These are phyloP conservation scores for Lacerta viridis DNA, from an alignment of 2,797 vertebrate species.

Conservation along the genomic window DNA sequence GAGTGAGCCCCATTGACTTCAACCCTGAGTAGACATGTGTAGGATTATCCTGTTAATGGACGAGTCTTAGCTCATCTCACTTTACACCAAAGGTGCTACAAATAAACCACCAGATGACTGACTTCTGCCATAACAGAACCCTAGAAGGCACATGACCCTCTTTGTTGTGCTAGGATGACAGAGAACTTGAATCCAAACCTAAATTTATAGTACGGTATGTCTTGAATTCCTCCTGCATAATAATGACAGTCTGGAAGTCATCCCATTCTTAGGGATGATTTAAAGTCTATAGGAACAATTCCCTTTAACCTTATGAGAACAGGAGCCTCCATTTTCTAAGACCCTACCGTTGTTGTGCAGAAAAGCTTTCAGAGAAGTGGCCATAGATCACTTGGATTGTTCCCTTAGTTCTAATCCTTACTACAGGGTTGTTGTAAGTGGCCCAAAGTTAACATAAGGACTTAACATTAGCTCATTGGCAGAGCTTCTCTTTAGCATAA, in stretches of 20 bases:
- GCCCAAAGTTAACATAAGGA: neutral
- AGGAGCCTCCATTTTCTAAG: neutral
- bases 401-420: neutral
- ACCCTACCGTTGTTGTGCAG: neutral
- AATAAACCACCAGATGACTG: neutral
- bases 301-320: neutral
- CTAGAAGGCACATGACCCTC: too few relatives aligned
- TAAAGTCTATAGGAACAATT: neutral
- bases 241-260: neutral
- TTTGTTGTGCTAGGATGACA: neutral
- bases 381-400: neutral
- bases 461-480: too few relatives aligned
- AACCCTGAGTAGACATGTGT: neutral
- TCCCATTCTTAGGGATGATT: neutral
- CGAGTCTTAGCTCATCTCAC: neutral
- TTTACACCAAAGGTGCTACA: neutral
- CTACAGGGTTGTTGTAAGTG: neutral
- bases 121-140: neutral
- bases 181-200: too few relatives aligned
- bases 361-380: neutral
- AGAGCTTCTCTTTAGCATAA: neutral
- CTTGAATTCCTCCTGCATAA: too few relatives aligned
- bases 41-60: neutral
- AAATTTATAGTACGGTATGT: too few relatives aligned
- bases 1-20: neutral